Evolutionary conservation across 2,888 invertebrate species (phyloP).

Genomic region (Chloroclystis v-ata): DNA sequence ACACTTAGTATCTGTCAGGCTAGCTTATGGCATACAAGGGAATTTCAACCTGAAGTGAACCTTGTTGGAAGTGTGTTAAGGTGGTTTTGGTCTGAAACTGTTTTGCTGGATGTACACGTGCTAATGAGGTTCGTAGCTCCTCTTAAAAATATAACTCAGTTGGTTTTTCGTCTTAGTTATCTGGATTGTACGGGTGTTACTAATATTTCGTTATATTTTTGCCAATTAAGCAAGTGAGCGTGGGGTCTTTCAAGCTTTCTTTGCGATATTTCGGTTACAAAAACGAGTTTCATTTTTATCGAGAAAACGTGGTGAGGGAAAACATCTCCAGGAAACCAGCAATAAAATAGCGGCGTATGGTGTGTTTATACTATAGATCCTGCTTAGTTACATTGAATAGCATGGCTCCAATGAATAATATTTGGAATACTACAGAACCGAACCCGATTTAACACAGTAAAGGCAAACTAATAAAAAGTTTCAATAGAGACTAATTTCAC

Average conservation of each 20-base stretch:
- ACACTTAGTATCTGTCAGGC: slow-evolving; percentile 28
- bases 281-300: too few relatives aligned
- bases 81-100: slow-evolving; percentile 10
- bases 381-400: too few relatives aligned
- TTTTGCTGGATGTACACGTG: slow-evolving; percentile 20
- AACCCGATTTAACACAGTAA: too few relatives aligned
- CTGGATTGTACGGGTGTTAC: slow-evolving; percentile 3
- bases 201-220: not conserved
- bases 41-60: slow-evolving; percentile 14
- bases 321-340: too few relatives aligned
- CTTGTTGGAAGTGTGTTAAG: slow-evolving; percentile 7
- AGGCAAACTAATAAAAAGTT: too few relatives aligned
- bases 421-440: too few relatives aligned
- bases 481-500: not conserved
- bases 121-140: slow-evolving; percentile 25
- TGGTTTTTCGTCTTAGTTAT: slow-evolving; percentile 23
- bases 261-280: too few relatives aligned
- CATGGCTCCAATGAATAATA: too few relatives aligned
- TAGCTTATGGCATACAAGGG: slow-evolving; percentile 17
- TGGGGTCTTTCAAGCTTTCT: too few relatives aligned
- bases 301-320: too few relatives aligned
- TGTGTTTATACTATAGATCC: too few relatives aligned
- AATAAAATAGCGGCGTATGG: too few relatives aligned
- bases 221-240: not conserved
- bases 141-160: slow-evolving; percentile 26